These are phyloP conservation scores for Helleia helle DNA, from an alignment of 2,888 invertebrate genomes.

Conservation along the genomic window DNA sequence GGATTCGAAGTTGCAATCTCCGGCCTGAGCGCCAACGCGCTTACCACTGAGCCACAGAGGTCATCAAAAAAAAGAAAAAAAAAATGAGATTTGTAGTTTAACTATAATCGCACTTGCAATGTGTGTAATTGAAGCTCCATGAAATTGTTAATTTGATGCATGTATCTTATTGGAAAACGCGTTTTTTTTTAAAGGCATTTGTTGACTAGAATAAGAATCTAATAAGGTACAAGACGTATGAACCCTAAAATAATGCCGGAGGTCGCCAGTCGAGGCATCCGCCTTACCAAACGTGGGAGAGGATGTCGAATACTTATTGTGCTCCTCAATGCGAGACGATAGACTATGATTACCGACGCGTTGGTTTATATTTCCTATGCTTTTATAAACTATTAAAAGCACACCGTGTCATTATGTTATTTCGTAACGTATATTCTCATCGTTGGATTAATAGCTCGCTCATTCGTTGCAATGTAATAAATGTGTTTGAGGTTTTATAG, in stretches of 20 bases:
- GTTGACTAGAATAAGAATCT: too few species aligned
- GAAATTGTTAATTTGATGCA: too few species aligned
- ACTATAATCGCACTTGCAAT: too few species aligned
- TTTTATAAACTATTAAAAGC: slow-evolving; percentile 20
- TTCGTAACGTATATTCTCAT: slow-evolving; percentile 8
- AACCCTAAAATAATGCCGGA: slow-evolving; percentile 37
- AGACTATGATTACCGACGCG: slow-evolving; percentile 38
- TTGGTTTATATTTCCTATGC: slow-evolving; percentile 29
- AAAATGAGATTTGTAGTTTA: too few species aligned
- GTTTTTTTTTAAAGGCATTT: too few species aligned
- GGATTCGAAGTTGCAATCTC: too few species aligned
- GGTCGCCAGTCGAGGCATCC: slow-evolving; percentile 61
- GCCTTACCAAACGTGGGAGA: slow-evolving; percentile 65
- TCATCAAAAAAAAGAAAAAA: too few species aligned
- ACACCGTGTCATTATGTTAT: slow-evolving; percentile 10
- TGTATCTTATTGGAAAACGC: too few species aligned
- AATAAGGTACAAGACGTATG: not conserved
- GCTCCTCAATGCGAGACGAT: slow-evolving; percentile 69
- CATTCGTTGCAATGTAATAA: not conserved
- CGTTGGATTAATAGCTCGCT: not conserved
- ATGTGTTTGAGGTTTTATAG: too few species aligned
- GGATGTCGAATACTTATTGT: slow-evolving; percentile 66
- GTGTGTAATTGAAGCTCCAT: too few species aligned
- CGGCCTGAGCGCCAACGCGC: too few species aligned
- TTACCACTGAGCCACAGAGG: too few species aligned